Evolutionary conservation across 2,888 invertebrate genomes (phyloP).

Genomic region (Pandemis heparana): DNA sequence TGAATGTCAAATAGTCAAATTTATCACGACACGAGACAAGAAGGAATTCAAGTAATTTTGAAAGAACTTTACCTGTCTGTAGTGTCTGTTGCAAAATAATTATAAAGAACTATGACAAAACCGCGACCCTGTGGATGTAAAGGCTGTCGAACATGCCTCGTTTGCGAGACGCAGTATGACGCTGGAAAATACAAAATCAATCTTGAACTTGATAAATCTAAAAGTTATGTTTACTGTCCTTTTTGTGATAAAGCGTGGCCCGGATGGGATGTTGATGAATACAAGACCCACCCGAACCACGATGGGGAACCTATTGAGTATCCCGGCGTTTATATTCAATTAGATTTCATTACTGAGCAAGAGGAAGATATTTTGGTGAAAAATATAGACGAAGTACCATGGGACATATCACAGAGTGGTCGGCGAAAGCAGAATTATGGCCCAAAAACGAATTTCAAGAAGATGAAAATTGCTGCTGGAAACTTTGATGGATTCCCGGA

Average conservation of each 20-base stretch:
- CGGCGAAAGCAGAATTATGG: conserved; percentile 99
- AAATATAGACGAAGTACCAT: conserved; percentile 91
- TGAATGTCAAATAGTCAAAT: too few species aligned
- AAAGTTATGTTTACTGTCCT: conserved; percentile 91
- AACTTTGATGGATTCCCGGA: conserved; percentile 95
- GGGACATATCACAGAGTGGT: conserved; percentile 98
- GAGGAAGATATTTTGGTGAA: conserved; percentile 89
- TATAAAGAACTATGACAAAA: conserved; percentile 81
- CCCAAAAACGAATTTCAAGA: conserved; percentile 99
- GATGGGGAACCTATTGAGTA: conserved; percentile 85
- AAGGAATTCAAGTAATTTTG: not conserved
- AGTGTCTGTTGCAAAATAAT: not conserved
- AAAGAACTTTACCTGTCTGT: not conserved
- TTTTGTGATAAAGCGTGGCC: conserved; percentile 90
- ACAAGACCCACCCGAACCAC: conserved; percentile 89
- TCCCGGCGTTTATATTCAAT: conserved; percentile 89
- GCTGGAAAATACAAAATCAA: conserved; percentile 69
- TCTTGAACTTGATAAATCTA: conserved; percentile 77
- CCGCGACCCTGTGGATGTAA: conserved; percentile 96
- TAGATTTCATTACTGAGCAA: conserved; percentile 89
- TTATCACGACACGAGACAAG: not conserved
- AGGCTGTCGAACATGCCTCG: conserved; percentile 94
- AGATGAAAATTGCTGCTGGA: conserved; percentile 91
- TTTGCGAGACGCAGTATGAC: conserved; percentile 90
- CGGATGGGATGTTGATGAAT: conserved; percentile 88